Conservation (phyloP, 2,113 vertebrate species). For the Seriola rivoliana region DNA sequence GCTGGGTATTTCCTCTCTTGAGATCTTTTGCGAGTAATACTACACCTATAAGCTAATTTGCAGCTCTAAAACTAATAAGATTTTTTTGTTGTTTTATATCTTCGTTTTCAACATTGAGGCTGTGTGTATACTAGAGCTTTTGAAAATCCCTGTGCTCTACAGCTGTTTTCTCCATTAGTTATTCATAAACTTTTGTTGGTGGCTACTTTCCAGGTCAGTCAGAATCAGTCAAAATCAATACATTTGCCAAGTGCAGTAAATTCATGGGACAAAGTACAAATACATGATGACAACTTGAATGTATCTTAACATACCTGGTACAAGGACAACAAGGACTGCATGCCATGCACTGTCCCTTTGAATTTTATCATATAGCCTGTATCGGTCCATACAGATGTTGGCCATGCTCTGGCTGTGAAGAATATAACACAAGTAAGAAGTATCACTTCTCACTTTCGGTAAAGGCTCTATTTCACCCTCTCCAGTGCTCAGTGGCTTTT, state of each 20-base stretch:
- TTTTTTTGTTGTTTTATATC: slow-evolving; percentile 53
- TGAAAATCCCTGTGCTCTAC: slow-evolving; percentile 21
- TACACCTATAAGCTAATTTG: slow-evolving; percentile 76
- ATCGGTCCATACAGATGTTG: neutral
- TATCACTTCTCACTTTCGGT: slow-evolving; percentile 6
- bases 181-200: slow-evolving; percentile 44
- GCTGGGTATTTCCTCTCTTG: slow-evolving; percentile 67
- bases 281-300: slow-evolving; percentile 13
- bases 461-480: slow-evolving; percentile 16
- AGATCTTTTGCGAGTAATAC: slow-evolving; percentile 63
- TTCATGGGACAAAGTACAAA: slow-evolving; percentile 33
- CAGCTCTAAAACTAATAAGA: slow-evolving; percentile 65
- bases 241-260: slow-evolving; percentile 22
- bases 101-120: slow-evolving; percentile 42
- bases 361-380: neutral
- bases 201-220: slow-evolving; percentile 32
- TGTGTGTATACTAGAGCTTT: slow-evolving; percentile 9
- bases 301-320: neutral
- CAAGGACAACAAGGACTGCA: neutral
- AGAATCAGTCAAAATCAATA: slow-evolving; percentile 42
- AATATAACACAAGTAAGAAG: neutral
- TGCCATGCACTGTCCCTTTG: neutral
- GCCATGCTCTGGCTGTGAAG: neutral
- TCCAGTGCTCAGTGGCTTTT: slow-evolving; percentile 14
- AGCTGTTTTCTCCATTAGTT: slow-evolving; percentile 61